These are phyloP conservation scores for Hydrozoanthus gracilis DNA, from an alignment of 92 coral and sea anemone species.

Conservation along the genomic window DNA sequence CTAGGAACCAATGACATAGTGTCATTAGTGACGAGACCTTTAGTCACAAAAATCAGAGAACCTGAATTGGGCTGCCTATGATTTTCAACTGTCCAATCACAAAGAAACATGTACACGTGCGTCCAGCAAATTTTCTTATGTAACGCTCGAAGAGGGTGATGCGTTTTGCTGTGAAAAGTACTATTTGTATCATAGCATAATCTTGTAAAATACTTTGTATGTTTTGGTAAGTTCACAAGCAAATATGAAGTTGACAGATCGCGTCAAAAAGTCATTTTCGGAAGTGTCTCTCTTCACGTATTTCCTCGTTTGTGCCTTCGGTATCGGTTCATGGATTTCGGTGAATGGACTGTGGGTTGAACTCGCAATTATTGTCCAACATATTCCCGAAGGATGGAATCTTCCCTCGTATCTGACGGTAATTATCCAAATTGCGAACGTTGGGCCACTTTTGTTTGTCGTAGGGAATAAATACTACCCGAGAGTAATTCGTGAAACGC, in stretches of 20 bases:
- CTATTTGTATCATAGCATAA: too few species aligned
- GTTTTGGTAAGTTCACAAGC: not conserved
- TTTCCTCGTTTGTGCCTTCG: slow-evolving; percentile 84
- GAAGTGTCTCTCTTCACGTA: slow-evolving; percentile 77
- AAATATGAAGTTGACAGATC: slow-evolving; percentile 45
- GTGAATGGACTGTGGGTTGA: slow-evolving; percentile 99
- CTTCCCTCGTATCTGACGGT: slow-evolving; percentile 93
- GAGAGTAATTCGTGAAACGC: slow-evolving; percentile 74
- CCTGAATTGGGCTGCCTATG: too few species aligned
- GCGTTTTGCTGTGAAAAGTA: too few species aligned
- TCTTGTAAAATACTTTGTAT: too few species aligned
- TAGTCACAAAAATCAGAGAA: too few species aligned
- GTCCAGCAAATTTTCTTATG: too few species aligned
- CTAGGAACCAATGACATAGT: too few species aligned
- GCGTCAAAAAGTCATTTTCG: slow-evolving; percentile 53
- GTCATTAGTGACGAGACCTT: too few species aligned
- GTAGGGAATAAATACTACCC: slow-evolving; percentile 81
- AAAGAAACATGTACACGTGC: too few species aligned
- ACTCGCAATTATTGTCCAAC: slow-evolving; percentile 92
- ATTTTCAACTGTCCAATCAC: too few species aligned
- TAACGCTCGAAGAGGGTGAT: too few species aligned
- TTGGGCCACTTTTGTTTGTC: slow-evolving; percentile 84
- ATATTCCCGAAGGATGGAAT: slow-evolving; percentile 94
- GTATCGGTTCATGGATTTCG: slow-evolving; percentile 95
- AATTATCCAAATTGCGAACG: slow-evolving; percentile 93